These are phyloP conservation scores for Leptonema lineaticorne DNA, from an alignment of 1,140 invertebrate genomes.

Conservation along the genomic window DNA sequence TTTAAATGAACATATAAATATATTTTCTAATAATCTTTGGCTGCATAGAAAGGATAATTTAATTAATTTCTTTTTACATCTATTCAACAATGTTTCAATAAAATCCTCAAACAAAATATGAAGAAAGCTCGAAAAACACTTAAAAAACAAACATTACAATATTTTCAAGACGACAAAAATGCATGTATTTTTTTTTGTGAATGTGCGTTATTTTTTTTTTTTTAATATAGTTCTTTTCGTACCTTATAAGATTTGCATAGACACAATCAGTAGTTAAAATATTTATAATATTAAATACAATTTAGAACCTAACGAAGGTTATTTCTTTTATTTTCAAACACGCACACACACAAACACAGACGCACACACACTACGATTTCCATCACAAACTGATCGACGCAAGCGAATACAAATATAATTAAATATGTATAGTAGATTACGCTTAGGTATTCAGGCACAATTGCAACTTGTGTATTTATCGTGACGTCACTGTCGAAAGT, in stretches of 20 bases:
- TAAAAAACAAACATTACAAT: not conserved
- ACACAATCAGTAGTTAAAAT: not conserved
- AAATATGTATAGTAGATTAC: too few relatives aligned
- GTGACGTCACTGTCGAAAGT: too few relatives aligned
- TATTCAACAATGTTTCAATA: conserved; percentile 14
- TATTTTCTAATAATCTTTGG: conserved; percentile 14
- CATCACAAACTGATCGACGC: not conserved
- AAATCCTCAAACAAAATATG: conserved; percentile 16
- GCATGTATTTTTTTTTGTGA: not conserved
- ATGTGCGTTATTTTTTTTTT: not conserved
- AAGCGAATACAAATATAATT: too few relatives aligned
- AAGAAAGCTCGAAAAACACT: conserved; percentile 13
- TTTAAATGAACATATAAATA: conserved; percentile 20
- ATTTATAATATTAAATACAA: not conserved
- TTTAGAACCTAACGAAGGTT: not conserved
- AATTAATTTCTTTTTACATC: conserved; percentile 11
- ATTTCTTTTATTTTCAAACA: too few relatives aligned
- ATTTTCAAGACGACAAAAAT: not conserved
- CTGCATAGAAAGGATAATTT: conserved; percentile 18
- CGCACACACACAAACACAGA: not conserved
- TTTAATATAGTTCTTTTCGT: too few relatives aligned
- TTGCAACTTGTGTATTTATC: too few relatives aligned
- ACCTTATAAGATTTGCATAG: too few relatives aligned
- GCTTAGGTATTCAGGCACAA: too few relatives aligned
- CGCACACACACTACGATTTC: not conserved